A percentile compares a stretch with the other conserved stretches of the same genome.
phyloP scores from a whole-genome alignment of 1,140 invertebrate species.

The Seison nebaliae region DNA sequence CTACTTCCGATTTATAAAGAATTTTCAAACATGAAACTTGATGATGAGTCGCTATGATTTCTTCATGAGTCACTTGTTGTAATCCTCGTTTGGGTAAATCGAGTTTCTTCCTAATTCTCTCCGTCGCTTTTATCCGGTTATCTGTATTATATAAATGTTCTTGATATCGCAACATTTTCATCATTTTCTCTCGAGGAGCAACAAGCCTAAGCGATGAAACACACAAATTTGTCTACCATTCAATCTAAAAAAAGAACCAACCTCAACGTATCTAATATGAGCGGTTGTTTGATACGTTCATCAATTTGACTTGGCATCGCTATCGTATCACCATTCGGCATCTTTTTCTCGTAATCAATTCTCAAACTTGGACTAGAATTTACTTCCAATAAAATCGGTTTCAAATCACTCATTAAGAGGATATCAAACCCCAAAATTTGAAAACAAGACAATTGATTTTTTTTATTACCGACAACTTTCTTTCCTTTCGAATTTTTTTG shows the following conservation, averaged over 20 bases:
- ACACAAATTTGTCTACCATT: too few species aligned
- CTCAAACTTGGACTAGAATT: conserved; percentile 31
- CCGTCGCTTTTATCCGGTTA: too few species aligned
- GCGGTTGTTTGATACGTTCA: conserved; percentile 22
- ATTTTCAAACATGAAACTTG: too few species aligned
- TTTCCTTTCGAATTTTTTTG: conserved; percentile 1
- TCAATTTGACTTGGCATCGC: conserved; percentile 20
- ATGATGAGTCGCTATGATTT: too few species aligned
- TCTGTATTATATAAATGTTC: too few species aligned
- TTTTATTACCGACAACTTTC: not conserved
- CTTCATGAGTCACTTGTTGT: too few species aligned
- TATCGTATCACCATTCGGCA: conserved; percentile 18
- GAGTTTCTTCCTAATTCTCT: too few species aligned
- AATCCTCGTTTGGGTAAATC: too few species aligned
- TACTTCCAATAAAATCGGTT: conserved; percentile 50
- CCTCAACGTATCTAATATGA: conserved; percentile 10
- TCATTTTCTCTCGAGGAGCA: too few species aligned
- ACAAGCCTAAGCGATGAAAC: too few species aligned
- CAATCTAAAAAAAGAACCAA: not conserved
- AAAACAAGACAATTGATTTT: conserved; percentile 37
- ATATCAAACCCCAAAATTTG: conserved; percentile 65
- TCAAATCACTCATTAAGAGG: conserved; percentile 51
- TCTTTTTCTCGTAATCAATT: conserved; percentile 26
- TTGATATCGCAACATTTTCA: too few species aligned
- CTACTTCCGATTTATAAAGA: too few species aligned